Conservation (phyloP, 2,113 vertebrate genomes). For the Galbula dea region DNA sequence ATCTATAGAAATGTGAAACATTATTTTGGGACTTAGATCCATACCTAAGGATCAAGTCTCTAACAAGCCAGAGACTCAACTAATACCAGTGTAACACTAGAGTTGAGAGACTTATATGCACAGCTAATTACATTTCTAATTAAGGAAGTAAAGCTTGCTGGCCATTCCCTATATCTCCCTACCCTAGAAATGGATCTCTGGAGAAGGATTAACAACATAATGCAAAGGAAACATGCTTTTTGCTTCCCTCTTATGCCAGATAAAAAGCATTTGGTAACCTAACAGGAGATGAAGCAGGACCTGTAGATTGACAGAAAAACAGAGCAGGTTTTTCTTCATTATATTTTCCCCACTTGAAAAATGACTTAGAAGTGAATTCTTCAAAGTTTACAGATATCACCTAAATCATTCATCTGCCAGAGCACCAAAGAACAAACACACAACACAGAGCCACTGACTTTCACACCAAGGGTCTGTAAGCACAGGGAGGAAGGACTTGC, state of each 20-base stretch:
- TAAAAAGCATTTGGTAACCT: not conserved
- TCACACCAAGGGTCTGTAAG: not conserved
- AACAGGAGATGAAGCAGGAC: not conserved
- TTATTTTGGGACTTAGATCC: not conserved
- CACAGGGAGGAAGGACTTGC: not conserved
- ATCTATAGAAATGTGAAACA: not conserved
- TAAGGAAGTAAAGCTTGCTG: not conserved
- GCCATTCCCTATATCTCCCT: not conserved
- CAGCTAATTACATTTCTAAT: slow-evolving; percentile 19
- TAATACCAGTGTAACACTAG: not conserved
- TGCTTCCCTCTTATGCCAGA: not conserved
- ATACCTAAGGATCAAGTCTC: not conserved
- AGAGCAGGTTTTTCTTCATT: not conserved
- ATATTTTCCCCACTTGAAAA: not conserved
- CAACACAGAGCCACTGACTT: not conserved
- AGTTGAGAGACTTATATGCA: not conserved
- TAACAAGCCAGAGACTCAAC: not conserved
- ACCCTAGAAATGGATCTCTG: not conserved
- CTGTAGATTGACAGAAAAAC: not conserved
- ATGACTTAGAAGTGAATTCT: not conserved
- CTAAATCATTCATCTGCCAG: not conserved
- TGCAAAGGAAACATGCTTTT: not conserved
- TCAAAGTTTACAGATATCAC: not conserved
- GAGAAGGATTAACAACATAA: not conserved
- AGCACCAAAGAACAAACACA: not conserved